These are phyloP conservation scores for Hylia prasina DNA, from an alignment of 2,113 vertebrate genomes.

Conservation along the genomic window DNA sequence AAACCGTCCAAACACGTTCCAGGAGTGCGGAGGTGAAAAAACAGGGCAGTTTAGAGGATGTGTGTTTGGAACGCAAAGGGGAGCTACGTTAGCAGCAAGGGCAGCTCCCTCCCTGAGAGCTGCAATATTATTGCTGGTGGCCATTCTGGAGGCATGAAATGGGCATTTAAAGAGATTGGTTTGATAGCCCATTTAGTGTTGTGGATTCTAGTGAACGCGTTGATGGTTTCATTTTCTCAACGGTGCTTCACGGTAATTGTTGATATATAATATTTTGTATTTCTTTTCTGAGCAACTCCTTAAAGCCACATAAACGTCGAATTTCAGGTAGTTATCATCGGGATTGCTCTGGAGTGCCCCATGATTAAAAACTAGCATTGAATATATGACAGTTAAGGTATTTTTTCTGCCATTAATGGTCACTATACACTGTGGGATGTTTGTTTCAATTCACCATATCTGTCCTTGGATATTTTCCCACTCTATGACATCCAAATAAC, in stretches of 20 bases:
- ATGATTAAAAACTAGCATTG: not conserved
- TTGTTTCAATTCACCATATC: not conserved
- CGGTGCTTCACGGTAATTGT: not conserved
- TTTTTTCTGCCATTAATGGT: not conserved
- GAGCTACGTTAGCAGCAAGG: not conserved
- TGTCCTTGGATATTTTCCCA: not conserved
- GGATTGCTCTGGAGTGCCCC: not conserved
- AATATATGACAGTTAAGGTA: not conserved
- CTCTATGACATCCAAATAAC: not conserved
- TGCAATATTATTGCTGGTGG: not conserved
- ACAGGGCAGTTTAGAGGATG: not conserved
- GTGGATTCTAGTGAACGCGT: not conserved
- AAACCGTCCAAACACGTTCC: not conserved
- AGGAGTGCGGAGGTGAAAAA: not conserved
- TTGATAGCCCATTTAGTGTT: not conserved
- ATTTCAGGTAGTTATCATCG: not conserved
- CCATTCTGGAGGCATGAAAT: not conserved
- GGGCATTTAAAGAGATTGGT: not conserved
- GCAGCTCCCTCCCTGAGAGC: not conserved
- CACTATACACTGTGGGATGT: not conserved
- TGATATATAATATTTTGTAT: not conserved
- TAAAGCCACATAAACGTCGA: not conserved
- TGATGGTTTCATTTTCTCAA: slow-evolving; percentile 13
- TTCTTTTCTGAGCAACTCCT: not conserved
- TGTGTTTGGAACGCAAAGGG: not conserved